phyloP scores from a whole-genome alignment of 2,888 invertebrate species.

The Caenorhabditis becei region DNA sequence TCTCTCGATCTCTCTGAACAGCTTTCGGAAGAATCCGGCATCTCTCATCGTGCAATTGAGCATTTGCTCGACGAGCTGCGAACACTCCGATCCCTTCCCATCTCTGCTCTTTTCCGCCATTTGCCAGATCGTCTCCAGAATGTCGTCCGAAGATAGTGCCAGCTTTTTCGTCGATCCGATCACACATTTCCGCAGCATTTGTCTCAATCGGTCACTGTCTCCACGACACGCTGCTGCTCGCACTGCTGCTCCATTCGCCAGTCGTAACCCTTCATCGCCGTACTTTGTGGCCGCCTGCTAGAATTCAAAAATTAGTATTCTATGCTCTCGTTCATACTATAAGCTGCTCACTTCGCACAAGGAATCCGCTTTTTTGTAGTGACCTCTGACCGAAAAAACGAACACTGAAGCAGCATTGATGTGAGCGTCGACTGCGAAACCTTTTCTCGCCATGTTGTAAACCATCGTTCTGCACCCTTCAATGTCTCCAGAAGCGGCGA shows the following conservation, averaged over 20 bases:
- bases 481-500: slow-evolving; percentile 55
- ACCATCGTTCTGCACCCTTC: slow-evolving; percentile 65
- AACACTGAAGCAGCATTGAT: slow-evolving; percentile 68
- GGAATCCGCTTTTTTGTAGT: slow-evolving; percentile 67
- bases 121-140: slow-evolving; percentile 71
- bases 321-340: too few species aligned
- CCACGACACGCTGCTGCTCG: slow-evolving; percentile 66
- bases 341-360: slow-evolving; percentile 58
- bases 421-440: slow-evolving; percentile 64
- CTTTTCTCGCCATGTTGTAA: slow-evolving; percentile 68
- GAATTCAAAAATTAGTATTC: slow-evolving; percentile 11
- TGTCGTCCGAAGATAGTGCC: slow-evolving; percentile 50
- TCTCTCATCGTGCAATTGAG: slow-evolving; percentile 63
- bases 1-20: slow-evolving; percentile 70
- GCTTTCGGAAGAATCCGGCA: slow-evolving; percentile 68
- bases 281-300: slow-evolving; percentile 66
- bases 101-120: slow-evolving; percentile 67
- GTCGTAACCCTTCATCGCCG: slow-evolving; percentile 40
- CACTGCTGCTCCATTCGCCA: slow-evolving; percentile 67
- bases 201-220: slow-evolving; percentile 65
- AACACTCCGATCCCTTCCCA: slow-evolving; percentile 61
- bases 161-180: slow-evolving; percentile 44
- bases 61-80: slow-evolving; percentile 70
- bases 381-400: slow-evolving; percentile 64
- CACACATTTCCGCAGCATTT: slow-evolving; percentile 59